These are phyloP conservation scores for Phodopus roborovskii DNA, from an alignment of 2,113 vertebrate genomes.

Conservation along the genomic window DNA sequence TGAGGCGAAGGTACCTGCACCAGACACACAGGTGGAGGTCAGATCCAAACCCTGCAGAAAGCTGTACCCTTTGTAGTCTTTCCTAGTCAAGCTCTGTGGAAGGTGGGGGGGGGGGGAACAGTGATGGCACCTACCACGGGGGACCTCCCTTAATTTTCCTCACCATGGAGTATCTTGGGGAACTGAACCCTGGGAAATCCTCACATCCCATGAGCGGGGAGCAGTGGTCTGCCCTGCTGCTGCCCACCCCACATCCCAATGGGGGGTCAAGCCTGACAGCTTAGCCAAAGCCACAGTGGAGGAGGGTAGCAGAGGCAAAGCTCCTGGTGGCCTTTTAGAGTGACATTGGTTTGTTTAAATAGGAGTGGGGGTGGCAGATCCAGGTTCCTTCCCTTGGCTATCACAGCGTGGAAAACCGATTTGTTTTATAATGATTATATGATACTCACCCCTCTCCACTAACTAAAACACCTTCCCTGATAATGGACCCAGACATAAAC, in stretches of 20 bases:
- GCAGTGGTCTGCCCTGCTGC: no score
- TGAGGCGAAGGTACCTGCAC: not conserved
- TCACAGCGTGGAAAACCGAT: not conserved
- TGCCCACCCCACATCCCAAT: not conserved
- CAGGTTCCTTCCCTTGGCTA: not conserved
- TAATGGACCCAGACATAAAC: not conserved
- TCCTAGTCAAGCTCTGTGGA: no score
- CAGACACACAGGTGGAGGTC: no score
- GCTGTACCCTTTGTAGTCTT: not conserved
- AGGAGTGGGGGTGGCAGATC: not conserved
- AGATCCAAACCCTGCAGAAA: fast-evolving
- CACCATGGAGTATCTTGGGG: fast-evolving
- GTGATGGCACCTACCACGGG: not conserved
- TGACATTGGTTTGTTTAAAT: not conserved
- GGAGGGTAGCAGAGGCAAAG: not conserved
- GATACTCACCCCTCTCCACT: not conserved
- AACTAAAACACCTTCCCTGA: not conserved
- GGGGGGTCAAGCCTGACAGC: not conserved
- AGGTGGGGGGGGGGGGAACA: no score
- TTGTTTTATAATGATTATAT: not conserved
- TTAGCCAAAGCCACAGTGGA: no score
- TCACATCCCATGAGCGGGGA: fast-evolving
- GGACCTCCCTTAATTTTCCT: not conserved
- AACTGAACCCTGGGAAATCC: not conserved
- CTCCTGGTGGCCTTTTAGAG: not conserved